Evolutionary conservation across 2,888 invertebrate species (phyloP), one percentile per base, ranked within the genome.

Genomic region (Dilophus febrilis): DNA sequence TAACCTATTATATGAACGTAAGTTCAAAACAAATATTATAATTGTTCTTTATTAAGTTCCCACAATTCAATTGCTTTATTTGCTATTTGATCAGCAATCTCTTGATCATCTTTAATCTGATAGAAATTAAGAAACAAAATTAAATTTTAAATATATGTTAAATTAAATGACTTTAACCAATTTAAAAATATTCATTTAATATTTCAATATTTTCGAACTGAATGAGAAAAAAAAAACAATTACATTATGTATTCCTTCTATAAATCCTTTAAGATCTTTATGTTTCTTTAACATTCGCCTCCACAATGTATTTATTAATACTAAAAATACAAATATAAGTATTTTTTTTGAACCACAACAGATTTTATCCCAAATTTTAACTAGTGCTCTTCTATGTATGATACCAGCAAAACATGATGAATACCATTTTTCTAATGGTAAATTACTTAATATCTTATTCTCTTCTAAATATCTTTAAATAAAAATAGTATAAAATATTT

Each of bases 321-420:
- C 77, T 14, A 85, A 70, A 34, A 81, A 77, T 3, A 83, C 77
- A 58, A 77, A 87, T 1, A 81, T 72, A 35, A 90, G 66, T 50
- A 88, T 81, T 63, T 80, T 82, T 30, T 75, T 77, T 0, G 86
- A 86, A 3, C 88, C 87, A 31, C 83, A 85, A 53, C 83, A 77
- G 27, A 90, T 65, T 64, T 87, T 87, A 57, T 90, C 88, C 85
- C 87, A 88, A 46, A 90, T 78, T 56, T 86, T 86, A 49, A 51
- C 77, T 41, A 90, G 66, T 7, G 84, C 78, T 7, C 74, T 73
- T 50, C 84, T 79, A 49, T 80, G 78, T 38, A 91, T 65, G 11
- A 85, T 68, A 4, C 79, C 81, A 37, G 88, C 82, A 64, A 86
- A 88, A 54, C 85, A 84, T 38, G 78, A 77, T 41, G 74, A 71